Conservation (phyloP, 2,888 invertebrate species). For the Xanthia icteritia region DNA sequence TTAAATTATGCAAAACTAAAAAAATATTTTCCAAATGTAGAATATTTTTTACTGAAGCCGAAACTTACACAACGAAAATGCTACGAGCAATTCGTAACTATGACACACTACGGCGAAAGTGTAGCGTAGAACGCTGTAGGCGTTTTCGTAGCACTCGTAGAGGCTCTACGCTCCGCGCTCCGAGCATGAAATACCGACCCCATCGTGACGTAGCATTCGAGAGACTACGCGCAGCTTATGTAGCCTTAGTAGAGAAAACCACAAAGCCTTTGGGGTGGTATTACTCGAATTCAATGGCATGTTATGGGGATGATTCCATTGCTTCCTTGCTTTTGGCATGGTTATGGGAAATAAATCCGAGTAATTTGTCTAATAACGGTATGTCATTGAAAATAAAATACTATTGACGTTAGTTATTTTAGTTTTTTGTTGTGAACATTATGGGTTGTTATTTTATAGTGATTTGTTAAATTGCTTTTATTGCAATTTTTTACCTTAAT, state of each 20-base stretch:
- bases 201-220: conserved; percentile 35
- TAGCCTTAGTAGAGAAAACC: conserved; percentile 75
- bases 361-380: neutral
- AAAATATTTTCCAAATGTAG: neutral
- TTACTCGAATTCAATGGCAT: conserved; percentile 62
- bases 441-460: neutral
- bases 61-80: conserved; percentile 9
- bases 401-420: neutral
- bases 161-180: conserved; percentile 44
- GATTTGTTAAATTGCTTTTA: too few relatives aligned
- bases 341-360: conserved; percentile 2
- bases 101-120: conserved; percentile 30
- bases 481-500: neutral
- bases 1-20: neutral
- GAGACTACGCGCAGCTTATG: conserved; percentile 63
- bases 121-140: conserved; percentile 61
- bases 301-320: conserved; percentile 45
- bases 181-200: conserved; percentile 54
- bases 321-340: conserved; percentile 13
- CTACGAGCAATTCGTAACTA: conserved; percentile 37
- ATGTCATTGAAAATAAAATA: neutral
- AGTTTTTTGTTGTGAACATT: too few relatives aligned
- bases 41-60: neutral
- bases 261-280: conserved; percentile 74
- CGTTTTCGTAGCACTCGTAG: conserved; percentile 61